phyloP scores from a whole-genome alignment of 2,888 invertebrate genomes.

The Rotaria magnacalcarata region DNA sequence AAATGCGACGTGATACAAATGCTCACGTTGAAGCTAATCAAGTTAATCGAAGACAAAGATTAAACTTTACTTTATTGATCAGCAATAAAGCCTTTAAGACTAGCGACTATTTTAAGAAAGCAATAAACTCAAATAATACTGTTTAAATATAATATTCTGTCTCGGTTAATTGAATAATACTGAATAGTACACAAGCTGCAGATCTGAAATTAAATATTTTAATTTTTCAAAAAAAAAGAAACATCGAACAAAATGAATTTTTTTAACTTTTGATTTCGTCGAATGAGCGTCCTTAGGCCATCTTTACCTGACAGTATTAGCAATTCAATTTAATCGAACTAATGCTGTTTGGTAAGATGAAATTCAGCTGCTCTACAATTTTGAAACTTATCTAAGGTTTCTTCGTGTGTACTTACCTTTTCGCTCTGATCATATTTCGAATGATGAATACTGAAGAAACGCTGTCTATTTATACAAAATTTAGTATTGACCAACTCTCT shows the following conservation, averaged over 20 bases:
- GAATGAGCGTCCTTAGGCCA: conserved; percentile 42
- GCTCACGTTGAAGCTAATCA: no score
- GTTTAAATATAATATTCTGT: no score
- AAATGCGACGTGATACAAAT: no score
- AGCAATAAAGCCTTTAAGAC: no score
- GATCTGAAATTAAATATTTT: not conserved
- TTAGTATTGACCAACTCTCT: conserved; percentile 9
- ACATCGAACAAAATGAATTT: no score
- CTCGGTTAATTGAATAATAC: no score
- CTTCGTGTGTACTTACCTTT: not conserved
- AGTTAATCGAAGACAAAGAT: no score
- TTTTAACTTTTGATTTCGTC: not conserved
- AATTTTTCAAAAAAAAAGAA: no score
- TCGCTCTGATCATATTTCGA: not conserved
- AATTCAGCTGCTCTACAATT: not conserved
- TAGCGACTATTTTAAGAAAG: no score
- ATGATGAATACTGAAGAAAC: not conserved
- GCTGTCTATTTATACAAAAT: conserved; percentile 20
- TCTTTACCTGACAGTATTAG: conserved; percentile 47
- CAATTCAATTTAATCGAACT: conserved; percentile 44
- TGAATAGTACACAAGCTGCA: not conserved
- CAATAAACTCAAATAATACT: no score
- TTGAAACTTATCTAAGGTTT: not conserved
- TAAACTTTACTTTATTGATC: no score
- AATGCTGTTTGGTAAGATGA: conserved; percentile 47